These are phyloP conservation scores for Arothron firmamentum DNA, from an alignment of 2,113 vertebrate species.

Conservation along the genomic window DNA sequence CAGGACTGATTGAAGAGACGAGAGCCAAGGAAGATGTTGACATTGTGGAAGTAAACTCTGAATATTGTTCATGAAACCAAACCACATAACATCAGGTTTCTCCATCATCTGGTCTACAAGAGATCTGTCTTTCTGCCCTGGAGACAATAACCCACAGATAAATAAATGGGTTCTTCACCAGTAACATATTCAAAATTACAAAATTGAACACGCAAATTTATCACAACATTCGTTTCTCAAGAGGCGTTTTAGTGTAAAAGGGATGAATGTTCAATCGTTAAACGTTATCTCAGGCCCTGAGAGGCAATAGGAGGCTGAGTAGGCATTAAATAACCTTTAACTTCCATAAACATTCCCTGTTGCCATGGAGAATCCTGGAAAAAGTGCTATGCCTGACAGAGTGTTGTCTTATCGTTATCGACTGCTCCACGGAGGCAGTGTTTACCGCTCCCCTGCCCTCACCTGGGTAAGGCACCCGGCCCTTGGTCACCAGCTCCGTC, in stretches of 20 bases:
- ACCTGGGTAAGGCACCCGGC: constrained; percentile 98
- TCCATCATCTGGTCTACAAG: too few relatives aligned
- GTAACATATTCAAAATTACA: too few relatives aligned
- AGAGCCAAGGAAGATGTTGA: too few relatives aligned
- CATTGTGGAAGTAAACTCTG: too few relatives aligned
- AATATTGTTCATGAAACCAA: too few relatives aligned
- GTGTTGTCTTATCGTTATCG: constrained; percentile 13
- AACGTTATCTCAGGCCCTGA: constrained; percentile 29
- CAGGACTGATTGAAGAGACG: too few relatives aligned
- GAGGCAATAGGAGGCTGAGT: constrained; percentile 19
- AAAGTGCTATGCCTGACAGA: too few relatives aligned
- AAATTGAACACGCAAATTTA: too few relatives aligned
- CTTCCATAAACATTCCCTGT: constrained; percentile 11
- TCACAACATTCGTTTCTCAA: too few relatives aligned
- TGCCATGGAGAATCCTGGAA: constrained; percentile 5
- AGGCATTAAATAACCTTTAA: constrained; percentile 29
- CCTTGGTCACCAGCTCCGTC: constrained; percentile 96
- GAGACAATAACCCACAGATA: background rate
- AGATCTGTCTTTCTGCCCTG: too few relatives aligned
- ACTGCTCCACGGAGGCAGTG: background rate
- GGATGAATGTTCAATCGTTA: constrained; percentile 8
- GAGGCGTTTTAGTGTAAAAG: too few relatives aligned
- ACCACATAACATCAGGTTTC: too few relatives aligned
- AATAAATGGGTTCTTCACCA: background rate
- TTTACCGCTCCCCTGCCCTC: constrained; percentile 42